Percentiles rank a stretch among this genome's conserved stretches.
phyloP scores from a whole-genome alignment of 2,888 invertebrate species.

The Nephrocerus scutellatus region DNA sequence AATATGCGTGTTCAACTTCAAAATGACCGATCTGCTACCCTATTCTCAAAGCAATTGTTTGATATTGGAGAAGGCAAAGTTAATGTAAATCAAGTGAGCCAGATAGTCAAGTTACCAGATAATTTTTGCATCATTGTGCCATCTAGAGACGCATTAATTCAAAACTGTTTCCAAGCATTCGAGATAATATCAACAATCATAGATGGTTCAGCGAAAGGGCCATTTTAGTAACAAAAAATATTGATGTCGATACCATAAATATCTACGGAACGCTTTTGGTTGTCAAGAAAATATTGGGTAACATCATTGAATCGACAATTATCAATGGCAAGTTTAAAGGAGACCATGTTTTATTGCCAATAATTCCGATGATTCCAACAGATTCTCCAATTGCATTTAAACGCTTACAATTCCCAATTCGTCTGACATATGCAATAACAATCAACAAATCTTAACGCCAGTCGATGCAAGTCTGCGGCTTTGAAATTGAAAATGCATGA shows the following conservation, averaged over 20 bases:
- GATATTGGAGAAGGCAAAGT: no score
- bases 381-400: constrained; percentile 1
- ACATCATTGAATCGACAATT: constrained; percentile 30
- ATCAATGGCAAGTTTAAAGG: constrained; percentile 19
- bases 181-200: no score
- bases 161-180: no score
- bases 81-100: no score
- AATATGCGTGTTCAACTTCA: no score
- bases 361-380: constrained; percentile 18
- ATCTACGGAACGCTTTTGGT: constrained; percentile 27
- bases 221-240: constrained; percentile 12
- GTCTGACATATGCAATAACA: constrained; percentile 32
- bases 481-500: constrained; percentile 26
- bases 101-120: no score
- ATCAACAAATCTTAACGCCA: constrained; percentile 38
- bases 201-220: constrained; percentile 8
- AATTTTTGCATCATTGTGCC: no score
- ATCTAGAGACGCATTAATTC: no score
- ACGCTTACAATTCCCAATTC: constrained; percentile 7
- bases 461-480: constrained; percentile 27
- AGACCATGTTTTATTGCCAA: constrained; percentile 28
- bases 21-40: no score
- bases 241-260: constrained; percentile 9
- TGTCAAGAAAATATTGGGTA: constrained; percentile 27
- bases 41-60: no score